These are phyloP conservation scores for Hyaena hyaena DNA, from an alignment of 2,113 vertebrate genomes.

Conservation along the genomic window DNA sequence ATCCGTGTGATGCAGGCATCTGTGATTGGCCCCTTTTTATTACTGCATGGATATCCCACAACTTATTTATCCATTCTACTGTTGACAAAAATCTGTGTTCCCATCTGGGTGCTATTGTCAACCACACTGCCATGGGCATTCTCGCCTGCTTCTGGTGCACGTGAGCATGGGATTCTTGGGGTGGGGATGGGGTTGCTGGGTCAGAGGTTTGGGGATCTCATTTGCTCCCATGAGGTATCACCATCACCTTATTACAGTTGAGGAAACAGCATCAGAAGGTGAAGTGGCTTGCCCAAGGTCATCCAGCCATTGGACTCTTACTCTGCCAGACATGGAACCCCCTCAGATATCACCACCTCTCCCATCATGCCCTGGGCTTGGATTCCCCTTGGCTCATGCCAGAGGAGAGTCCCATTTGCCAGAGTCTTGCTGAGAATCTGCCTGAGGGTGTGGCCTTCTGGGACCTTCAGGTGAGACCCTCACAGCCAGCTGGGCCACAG, in stretches of 20 bases:
- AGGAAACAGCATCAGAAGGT: not conserved
- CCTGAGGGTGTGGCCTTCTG: not conserved
- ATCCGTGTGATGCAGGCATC: not conserved
- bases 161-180: accelerated
- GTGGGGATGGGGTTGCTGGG: not conserved
- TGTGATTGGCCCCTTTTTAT: not conserved
- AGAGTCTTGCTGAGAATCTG: not conserved
- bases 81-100: not conserved
- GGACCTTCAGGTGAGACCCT: not conserved
- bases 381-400: not conserved
- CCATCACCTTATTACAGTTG: not conserved
- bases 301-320: not conserved
- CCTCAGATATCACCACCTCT: not conserved
- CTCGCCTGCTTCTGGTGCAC: accelerated
- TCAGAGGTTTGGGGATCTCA: not conserved
- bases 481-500: not conserved
- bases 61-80: not conserved
- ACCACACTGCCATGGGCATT: accelerated
- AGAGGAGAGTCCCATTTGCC: not conserved
- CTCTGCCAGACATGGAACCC: not conserved
- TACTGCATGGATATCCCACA: not conserved
- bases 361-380: not conserved
- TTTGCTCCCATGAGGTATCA: not conserved
- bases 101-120: not conserved
- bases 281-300: not conserved